phyloP scores from a whole-genome alignment of 1,140 invertebrate species.

The Nylanderia fulva region DNA sequence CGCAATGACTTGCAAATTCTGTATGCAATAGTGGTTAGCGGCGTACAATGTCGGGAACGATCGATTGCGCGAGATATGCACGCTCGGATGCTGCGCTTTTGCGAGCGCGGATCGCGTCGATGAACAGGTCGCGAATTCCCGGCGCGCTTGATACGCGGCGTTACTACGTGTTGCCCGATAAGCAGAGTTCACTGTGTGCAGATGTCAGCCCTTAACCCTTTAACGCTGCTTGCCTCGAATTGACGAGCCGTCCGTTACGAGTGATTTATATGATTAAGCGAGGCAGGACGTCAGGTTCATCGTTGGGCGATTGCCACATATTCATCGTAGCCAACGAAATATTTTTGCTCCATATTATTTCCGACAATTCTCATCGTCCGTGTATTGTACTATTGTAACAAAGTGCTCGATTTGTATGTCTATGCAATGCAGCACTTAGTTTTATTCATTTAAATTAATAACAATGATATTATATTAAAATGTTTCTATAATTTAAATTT shows the following conservation, averaged over 20 bases:
- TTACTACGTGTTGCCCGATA: constrained; percentile 38
- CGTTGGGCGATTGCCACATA: neutral
- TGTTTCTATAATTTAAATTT: neutral
- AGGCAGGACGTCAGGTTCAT: neutral
- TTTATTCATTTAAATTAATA: neutral
- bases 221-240: constrained; percentile 41
- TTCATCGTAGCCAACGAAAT: constrained; percentile 30
- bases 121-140: constrained; percentile 36
- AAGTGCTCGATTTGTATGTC: neutral
- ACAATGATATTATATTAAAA: neutral
- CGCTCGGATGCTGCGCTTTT: constrained; percentile 56
- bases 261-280: constrained; percentile 51
- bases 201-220: constrained; percentile 51
- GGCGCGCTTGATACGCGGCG: constrained; percentile 11
- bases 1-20: constrained; percentile 56
- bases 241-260: constrained; percentile 44
- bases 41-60: constrained; percentile 35
- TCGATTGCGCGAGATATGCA: constrained; percentile 57
- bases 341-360: constrained; percentile 11
- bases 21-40: constrained; percentile 53
- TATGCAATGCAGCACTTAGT: neutral
- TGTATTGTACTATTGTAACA: neutral
- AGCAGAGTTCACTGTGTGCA: constrained; percentile 33
- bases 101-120: constrained; percentile 46
- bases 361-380: neutral